Evolutionary conservation across 2,888 invertebrate genomes (phyloP).

Genomic region (Xestia c-nigrum): DNA sequence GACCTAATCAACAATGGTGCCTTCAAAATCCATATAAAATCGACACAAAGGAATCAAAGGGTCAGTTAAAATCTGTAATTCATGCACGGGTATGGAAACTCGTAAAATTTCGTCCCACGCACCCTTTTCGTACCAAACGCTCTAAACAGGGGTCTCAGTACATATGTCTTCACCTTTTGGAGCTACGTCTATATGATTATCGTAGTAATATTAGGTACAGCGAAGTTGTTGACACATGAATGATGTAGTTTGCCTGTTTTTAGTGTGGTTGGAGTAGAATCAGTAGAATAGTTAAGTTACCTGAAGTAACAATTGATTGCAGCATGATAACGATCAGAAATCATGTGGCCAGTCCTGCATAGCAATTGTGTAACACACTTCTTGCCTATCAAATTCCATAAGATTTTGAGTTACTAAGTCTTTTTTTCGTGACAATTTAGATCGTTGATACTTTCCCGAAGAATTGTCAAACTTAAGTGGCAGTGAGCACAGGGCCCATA

Average conservation of each 20-base stretch:
- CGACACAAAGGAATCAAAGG: constrained; percentile 37
- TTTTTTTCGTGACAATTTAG: too few relatives aligned
- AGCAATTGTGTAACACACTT: neutral
- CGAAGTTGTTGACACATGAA: constrained; percentile 1
- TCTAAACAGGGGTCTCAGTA: constrained; percentile 31
- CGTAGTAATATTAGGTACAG: constrained; percentile 12
- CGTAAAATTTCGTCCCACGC: constrained; percentile 55
- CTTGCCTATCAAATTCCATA: neutral
- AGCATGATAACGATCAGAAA: too few relatives aligned
- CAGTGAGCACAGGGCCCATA: too few relatives aligned
- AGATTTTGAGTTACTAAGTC: neutral
- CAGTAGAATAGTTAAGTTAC: too few relatives aligned
- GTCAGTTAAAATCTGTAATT: constrained; percentile 55
- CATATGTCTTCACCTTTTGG: constrained; percentile 46
- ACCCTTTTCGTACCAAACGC: constrained; percentile 33
- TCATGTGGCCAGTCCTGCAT: too few relatives aligned
- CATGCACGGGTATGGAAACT: constrained; percentile 49
- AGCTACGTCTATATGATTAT: constrained; percentile 19
- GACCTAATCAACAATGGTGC: constrained; percentile 10
- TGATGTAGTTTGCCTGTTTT: neutral
- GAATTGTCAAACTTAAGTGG: too few relatives aligned
- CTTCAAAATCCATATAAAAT: constrained; percentile 25
- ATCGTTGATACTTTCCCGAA: too few relatives aligned
- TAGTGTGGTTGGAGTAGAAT: too few relatives aligned
- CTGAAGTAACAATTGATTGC: too few relatives aligned